These are phyloP conservation scores for Latheticus oryzae DNA, from an alignment of 2,888 invertebrate species.

Conservation along the genomic window DNA sequence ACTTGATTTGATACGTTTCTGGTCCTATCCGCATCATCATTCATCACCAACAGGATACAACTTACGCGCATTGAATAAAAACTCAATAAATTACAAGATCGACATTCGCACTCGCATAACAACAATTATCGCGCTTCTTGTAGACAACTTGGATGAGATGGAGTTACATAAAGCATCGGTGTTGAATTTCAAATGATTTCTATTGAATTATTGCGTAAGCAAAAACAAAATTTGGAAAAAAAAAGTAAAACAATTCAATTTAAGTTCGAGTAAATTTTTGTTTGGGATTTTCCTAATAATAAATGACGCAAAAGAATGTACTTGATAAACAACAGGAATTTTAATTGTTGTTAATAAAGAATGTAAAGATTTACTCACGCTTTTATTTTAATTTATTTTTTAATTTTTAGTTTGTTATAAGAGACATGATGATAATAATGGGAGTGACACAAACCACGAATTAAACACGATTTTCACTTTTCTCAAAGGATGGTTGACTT, in stretches of 20 bases:
- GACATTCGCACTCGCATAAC: conserved; percentile 22
- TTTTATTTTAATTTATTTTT: too few species aligned
- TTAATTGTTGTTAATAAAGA: too few species aligned
- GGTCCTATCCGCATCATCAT: conserved; percentile 1
- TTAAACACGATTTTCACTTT: conserved; percentile 15
- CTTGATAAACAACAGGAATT: too few species aligned
- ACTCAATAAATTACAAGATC: conserved; percentile 17
- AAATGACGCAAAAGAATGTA: too few species aligned
- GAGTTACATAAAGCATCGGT: conserved; percentile 16
- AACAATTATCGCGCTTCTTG: conserved; percentile 23
- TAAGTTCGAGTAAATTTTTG: too few species aligned
- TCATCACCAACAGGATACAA: conserved; percentile 7
- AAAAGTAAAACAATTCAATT: too few species aligned
- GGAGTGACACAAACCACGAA: too few species aligned
- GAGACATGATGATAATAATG: too few species aligned
- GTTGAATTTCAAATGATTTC: conserved; percentile 19
- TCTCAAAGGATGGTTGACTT: conserved; percentile 3
- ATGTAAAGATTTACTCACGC: too few species aligned
- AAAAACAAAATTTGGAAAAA: too few species aligned
- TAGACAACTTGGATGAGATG: conserved; percentile 20
- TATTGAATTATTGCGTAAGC: conserved; percentile 8
- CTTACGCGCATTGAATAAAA: conserved; percentile 15
- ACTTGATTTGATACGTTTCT: not conserved
- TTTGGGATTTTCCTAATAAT: too few species aligned
- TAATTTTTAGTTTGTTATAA: too few species aligned